Evolutionary conservation across 2,888 invertebrate species (phyloP).

Genomic region (Drosophila anomelani): DNA sequence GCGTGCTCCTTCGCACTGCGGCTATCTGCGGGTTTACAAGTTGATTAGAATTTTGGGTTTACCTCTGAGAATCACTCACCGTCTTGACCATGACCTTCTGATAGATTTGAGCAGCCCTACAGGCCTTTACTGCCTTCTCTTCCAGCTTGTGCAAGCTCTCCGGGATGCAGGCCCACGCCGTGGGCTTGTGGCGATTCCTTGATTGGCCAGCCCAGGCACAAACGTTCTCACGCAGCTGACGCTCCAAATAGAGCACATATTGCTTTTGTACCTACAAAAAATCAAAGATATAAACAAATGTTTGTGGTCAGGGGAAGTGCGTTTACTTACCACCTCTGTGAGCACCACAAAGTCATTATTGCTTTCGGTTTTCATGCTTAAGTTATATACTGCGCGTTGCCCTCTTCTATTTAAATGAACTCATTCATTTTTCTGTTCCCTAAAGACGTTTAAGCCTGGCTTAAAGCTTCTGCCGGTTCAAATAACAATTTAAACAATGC

Average conservation of each 20-base stretch:
- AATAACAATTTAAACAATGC: conserved; percentile 40
- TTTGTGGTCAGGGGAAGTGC: not conserved
- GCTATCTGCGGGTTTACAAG: conserved; percentile 64
- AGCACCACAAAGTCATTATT: conserved; percentile 58
- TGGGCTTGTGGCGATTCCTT: conserved; percentile 67
- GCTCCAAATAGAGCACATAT: conserved; percentile 78
- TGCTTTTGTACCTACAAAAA: conserved; percentile 77
- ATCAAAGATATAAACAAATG: not conserved
- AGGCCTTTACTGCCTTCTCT: conserved; percentile 74
- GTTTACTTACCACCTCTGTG: conserved; percentile 63
- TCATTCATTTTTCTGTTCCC: conserved; percentile 6
- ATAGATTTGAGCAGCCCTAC: conserved; percentile 80
- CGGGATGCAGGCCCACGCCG: conserved; percentile 63
- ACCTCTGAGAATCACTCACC: conserved; percentile 55
- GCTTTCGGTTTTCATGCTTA: conserved; percentile 47
- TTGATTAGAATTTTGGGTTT: not conserved
- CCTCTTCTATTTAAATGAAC: not conserved
- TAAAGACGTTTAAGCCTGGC: not conserved
- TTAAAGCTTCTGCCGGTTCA: conserved; percentile 14
- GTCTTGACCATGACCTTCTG: conserved; percentile 82
- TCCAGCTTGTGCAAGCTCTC: conserved; percentile 73
- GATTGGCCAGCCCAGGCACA: conserved; percentile 61
- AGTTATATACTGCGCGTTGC: not conserved
- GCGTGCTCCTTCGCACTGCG: conserved; percentile 73
- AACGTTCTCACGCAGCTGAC: conserved; percentile 76